Base-by-base conservation (phyloP, 1,140 invertebrate species). In the Aphelinus certus region DNA sequence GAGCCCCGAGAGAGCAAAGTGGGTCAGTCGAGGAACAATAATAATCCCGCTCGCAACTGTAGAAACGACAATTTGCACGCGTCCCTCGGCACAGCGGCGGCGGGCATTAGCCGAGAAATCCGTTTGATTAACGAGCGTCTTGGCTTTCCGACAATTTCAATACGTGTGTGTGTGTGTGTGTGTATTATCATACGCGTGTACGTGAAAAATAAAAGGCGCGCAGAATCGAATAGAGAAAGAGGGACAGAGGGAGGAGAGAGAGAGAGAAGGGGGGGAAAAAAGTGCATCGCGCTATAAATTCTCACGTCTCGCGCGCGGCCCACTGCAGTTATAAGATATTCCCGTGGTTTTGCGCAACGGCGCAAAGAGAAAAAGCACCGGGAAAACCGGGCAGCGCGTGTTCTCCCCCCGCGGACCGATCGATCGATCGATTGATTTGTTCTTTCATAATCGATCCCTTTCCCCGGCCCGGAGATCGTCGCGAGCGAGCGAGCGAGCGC, bases 371-470 rank as follows among this genome's bases (percentile, higher is more conserved):
- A 55, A 5, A 10, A 60, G 26, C 58, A 60, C 58, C 58, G 58
- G 9, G 51, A 53, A 53, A 53, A 53, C 51, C 9, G 4, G 51
- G 9, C 51, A 9, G 58, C 58, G 6, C 1, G 58, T 60, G 6
- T 60, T 53, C 51, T 53, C 51, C 9, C 51, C 9, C 51, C 9
- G 72, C 61, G 61, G 60, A 26, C 26, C 26, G 26, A 26, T 26
- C 26, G 26, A 26, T 26, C 26, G 58, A 63, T 69, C 73, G 67
- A 75, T 71, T 75, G 73, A 75, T 75, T 75, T 60, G 73, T 70
- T 70, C 67, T 75, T 75, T 75, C 73, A 65, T 75, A 75, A 75
- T 75, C 73, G 73, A 64, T 68, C 65, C 65, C 65, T 74, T 69
- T 69, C 72, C 56, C 66, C 51, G 53, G 51, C 66, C 51, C 46